Base-by-base conservation (phyloP, 1,140 invertebrate genomes). In the Habropoda laboriosa region DNA sequence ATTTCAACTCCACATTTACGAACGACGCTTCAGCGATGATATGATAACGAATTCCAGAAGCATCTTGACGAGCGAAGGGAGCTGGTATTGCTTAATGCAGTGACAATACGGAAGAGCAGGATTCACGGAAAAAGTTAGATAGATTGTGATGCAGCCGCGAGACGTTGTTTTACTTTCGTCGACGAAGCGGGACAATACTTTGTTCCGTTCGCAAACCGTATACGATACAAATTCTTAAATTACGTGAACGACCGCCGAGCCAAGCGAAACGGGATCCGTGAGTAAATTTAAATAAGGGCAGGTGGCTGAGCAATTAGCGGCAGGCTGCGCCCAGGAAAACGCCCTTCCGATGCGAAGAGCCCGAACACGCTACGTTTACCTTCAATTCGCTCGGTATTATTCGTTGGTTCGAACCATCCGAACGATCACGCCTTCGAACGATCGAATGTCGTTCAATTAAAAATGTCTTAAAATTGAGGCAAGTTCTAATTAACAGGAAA, bases 301-400 rank as follows among this genome's bases (percentile, higher is more conserved):
- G 83, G 74, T 82, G 84, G 68, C 49, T 47, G 71, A 73, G 70
- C 58, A 85, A 86, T 86, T 86, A 86, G 68, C 82, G 83, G 42
- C 79, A 60, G 71, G 68, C 79, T 86, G 82, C 79, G 57, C 79
- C 84, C 63, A 79, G 82, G 68, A 75, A 85, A 75, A 61, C 67
- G 63, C 74, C 64, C 75, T 81, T 77, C 78, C 67, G 64, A 72
- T 57, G 21, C 32, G 58, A 51, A 24, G 58, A 78, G 58, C 47
- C 27, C 24, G 40, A 80, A 72, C 38, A 57, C 64, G 53, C 60
- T 49, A 27, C 53, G 68, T 72, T 51, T 64, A 49, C 51, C 73
- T 76, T 76, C 60, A 27, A 45, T 80, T 60, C 40, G 32, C 49
- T n/a, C 21, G 45, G 83, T 60, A 57, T 85, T 85, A 76, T 71